phyloP scores from a whole-genome alignment of 2,113 vertebrate species.

The Aleadryas rufinucha region DNA sequence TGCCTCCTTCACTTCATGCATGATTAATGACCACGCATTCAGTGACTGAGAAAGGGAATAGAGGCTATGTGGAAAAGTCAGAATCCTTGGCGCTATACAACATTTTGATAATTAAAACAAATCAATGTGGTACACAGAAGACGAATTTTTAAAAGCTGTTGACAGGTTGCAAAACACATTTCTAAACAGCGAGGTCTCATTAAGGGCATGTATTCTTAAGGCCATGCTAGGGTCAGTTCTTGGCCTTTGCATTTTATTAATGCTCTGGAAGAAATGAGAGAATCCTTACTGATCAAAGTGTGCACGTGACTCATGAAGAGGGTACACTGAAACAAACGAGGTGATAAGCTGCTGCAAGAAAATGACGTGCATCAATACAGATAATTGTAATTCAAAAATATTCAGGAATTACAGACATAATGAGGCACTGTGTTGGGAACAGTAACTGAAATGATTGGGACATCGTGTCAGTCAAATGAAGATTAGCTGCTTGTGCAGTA shows the following conservation, averaged over 20 bases:
- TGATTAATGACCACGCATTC: neutral
- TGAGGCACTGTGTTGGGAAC: neutral
- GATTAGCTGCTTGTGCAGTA: neutral
- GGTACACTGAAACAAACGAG: neutral
- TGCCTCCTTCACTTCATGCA: neutral
- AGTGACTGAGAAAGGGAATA: neutral
- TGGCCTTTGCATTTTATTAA: neutral
- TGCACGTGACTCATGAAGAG: neutral
- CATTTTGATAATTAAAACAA: neutral
- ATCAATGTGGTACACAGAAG: neutral
- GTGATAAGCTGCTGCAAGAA: neutral
- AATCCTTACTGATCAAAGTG: neutral
- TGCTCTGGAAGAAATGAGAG: neutral
- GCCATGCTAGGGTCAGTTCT: neutral
- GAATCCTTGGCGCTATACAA: neutral
- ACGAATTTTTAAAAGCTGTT: neutral
- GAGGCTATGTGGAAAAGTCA: neutral
- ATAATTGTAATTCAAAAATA: conserved; percentile 6
- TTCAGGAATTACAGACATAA: conserved; percentile 14
- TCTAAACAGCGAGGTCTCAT: neutral
- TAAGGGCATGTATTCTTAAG: neutral
- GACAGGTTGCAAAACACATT: neutral
- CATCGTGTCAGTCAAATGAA: neutral
- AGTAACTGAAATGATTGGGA: neutral
- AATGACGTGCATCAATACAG: neutral